Percentiles rank a stretch among this genome's conserved stretches.
phyloP scores from a whole-genome alignment of 2,888 invertebrate genomes.

The Caradrina clavipalpis region DNA sequence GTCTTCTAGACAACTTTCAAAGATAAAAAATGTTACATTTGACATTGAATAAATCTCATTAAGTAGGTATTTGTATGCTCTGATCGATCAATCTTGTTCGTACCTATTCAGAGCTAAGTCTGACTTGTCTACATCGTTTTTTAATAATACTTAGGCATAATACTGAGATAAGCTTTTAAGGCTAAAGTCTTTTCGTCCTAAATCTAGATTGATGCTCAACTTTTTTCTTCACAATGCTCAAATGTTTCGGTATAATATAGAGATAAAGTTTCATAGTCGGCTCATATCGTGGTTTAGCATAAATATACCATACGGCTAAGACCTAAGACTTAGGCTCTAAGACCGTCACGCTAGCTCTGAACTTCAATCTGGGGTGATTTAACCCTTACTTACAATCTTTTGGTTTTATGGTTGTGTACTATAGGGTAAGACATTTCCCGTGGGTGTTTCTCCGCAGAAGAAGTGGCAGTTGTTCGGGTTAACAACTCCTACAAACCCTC shows the following conservation, averaged over 20 bases:
- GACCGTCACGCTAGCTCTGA: conserved; percentile 23
- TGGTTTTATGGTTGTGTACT: conserved; percentile 3
- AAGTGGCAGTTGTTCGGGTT: neutral
- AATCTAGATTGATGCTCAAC: conserved; percentile 53
- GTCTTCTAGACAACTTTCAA: too few relatives aligned
- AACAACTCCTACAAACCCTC: too few relatives aligned
- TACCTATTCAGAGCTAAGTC: conserved; percentile 17
- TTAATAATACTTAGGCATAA: conserved; percentile 35
- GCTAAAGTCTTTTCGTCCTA: conserved; percentile 19
- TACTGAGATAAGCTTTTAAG: conserved; percentile 39
- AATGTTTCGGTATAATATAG: conserved; percentile 54
- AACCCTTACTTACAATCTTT: conserved; percentile 8
- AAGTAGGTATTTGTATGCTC: neutral
- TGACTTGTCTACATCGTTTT: conserved; percentile 10
- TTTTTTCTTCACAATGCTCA: conserved; percentile 35
- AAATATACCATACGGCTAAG: conserved; percentile 48
- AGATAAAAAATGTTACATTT: neutral
- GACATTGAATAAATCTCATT: conserved; percentile 8
- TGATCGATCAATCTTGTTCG: conserved; percentile 24
- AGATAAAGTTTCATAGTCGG: conserved; percentile 57
- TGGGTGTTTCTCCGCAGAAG: neutral
- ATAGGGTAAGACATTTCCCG: neutral
- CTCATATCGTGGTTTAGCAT: conserved; percentile 52
- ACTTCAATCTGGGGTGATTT: conserved; percentile 15
- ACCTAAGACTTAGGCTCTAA: conserved; percentile 7